Evolutionary conservation across 2,113 vertebrate species (phyloP).

Genomic region (Melierax canorus): DNA sequence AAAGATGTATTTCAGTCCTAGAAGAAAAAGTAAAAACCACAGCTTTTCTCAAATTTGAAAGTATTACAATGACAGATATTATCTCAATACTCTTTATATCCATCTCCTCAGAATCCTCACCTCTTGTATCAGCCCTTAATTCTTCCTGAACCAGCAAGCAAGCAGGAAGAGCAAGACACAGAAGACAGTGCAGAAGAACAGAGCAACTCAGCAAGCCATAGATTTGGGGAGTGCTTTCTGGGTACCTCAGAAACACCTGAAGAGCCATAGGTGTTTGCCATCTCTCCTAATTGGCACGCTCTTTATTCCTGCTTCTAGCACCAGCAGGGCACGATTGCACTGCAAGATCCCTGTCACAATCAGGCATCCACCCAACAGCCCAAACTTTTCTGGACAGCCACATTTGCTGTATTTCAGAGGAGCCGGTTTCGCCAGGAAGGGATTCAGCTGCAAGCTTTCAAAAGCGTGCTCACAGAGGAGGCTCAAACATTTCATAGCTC

Average conservation of each 20-base stretch:
- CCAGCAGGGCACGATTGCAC: rapidly evolving
- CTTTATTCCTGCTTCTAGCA: neutral
- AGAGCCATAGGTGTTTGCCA: neutral
- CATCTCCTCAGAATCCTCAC: neutral
- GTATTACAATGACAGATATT: rapidly evolving
- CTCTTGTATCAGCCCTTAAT: neutral
- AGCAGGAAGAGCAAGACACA: neutral
- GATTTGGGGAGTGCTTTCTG: neutral
- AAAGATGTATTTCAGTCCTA: neutral
- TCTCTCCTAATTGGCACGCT: neutral
- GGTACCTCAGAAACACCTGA: neutral
- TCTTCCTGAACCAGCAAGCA: neutral
- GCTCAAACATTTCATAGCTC: neutral
- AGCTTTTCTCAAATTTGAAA: neutral
- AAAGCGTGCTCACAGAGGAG: neutral
- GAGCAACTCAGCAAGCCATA: neutral
- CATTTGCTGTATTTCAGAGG: neutral
- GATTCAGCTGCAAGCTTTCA: neutral
- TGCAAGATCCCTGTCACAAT: neutral
- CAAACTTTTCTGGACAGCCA: neutral
- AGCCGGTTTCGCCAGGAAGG: neutral
- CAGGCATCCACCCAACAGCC: neutral
- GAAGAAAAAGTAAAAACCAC: neutral
- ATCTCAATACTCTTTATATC: neutral
- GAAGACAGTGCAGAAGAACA: neutral